These are phyloP conservation scores for Trisateles emortualis DNA, from an alignment of 2,888 invertebrate genomes.

Conservation along the genomic window DNA sequence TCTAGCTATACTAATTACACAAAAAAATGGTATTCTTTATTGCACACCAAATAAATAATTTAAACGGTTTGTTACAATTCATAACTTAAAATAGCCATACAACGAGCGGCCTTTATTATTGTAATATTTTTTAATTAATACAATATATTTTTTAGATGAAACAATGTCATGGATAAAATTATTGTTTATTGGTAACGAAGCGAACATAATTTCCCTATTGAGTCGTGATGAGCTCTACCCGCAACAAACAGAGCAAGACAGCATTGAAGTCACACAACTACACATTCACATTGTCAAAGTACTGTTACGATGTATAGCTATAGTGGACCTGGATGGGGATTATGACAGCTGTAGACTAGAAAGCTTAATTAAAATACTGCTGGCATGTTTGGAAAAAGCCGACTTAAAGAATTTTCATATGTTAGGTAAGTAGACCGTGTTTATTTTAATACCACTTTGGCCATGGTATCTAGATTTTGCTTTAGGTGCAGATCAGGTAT, in stretches of 20 bases:
- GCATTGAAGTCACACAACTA: conserved; percentile 73
- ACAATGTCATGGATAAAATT: conserved; percentile 71
- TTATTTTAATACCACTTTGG: too few relatives aligned
- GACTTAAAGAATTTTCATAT: conserved; percentile 81
- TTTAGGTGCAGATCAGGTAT: too few relatives aligned
- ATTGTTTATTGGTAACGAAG: conserved; percentile 71
- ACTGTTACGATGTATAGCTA: conserved; percentile 63
- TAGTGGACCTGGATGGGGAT: conserved; percentile 57
- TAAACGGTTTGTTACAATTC: too few relatives aligned
- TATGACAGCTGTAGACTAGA: conserved; percentile 67
- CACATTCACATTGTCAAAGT: conserved; percentile 77
- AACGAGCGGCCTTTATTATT: too few relatives aligned
- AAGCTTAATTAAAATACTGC: conserved; percentile 74
- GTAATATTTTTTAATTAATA: not conserved
- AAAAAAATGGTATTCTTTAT: too few relatives aligned
- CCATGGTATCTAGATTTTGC: too few relatives aligned
- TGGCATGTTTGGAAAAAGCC: conserved; percentile 72
- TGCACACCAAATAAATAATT: too few relatives aligned
- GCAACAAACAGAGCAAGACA: conserved; percentile 71
- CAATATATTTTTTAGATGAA: conserved; percentile 56
- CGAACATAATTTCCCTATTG: conserved; percentile 67
- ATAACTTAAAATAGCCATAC: too few relatives aligned
- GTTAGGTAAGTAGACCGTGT: conserved; percentile 64
- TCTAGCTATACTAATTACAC: too few relatives aligned
- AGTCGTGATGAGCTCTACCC: conserved; percentile 71